Conservation (phyloP, 2,113 vertebrate species). For the Bos indicus region DNA sequence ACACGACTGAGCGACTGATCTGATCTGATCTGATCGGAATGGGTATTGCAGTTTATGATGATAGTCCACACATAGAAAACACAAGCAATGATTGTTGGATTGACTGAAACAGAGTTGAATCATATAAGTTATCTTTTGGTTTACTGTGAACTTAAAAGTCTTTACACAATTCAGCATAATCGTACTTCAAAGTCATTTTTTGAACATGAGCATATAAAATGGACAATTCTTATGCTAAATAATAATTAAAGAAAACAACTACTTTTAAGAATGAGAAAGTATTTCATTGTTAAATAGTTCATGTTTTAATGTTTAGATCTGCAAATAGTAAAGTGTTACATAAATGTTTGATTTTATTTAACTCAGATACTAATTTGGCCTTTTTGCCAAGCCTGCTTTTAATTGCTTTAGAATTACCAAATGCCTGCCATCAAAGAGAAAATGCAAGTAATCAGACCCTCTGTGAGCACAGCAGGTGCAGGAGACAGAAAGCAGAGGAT, state of each 20-base stretch:
- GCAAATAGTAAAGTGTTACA: neutral
- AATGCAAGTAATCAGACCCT: neutral
- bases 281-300: neutral
- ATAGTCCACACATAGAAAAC: neutral
- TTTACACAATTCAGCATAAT: neutral
- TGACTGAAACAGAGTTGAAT: neutral
- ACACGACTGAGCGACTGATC: too few species aligned
- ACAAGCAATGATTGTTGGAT: neutral
- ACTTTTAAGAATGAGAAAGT: neutral
- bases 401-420: neutral
- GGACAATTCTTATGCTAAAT: neutral
- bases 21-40: too few species aligned
- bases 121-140: neutral
- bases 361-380: neutral
- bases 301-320: neutral
- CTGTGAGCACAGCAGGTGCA: neutral
- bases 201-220: neutral
- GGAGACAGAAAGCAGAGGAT: neutral
- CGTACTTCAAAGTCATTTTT: neutral
- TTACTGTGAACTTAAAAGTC: neutral
- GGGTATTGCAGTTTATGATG: neutral
- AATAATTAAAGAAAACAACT: neutral
- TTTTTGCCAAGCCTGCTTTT: neutral
- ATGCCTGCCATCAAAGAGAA: neutral
- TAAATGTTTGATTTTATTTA: neutral